phyloP scores from a whole-genome alignment of 2,888 invertebrate genomes.

The Hyppa rectilinea region DNA sequence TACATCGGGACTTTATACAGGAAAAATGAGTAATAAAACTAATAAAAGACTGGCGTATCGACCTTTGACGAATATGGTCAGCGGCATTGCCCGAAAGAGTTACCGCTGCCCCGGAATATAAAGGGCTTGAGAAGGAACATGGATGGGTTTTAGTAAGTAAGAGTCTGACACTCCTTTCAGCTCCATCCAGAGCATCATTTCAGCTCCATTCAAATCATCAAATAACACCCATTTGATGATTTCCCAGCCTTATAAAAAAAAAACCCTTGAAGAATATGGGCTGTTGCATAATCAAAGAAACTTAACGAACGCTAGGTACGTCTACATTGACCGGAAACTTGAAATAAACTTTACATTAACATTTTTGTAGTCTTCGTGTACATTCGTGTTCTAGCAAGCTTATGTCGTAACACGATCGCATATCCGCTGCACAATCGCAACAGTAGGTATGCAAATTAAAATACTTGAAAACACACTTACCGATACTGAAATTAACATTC shows the following conservation, averaged over 20 bases:
- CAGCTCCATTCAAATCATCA: too few species aligned
- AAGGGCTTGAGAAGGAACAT: too few species aligned
- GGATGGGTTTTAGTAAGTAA: too few species aligned
- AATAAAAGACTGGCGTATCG: background rate
- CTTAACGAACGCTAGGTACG: background rate
- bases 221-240: too few species aligned
- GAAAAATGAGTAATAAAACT: conserved; percentile 2
- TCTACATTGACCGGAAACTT: conserved; percentile 1
- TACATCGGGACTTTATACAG: background rate
- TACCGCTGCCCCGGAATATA: too few species aligned
- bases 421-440: conserved; percentile 18
- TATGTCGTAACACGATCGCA: conserved; percentile 3
- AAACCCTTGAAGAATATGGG: background rate
- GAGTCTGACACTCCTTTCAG: too few species aligned
- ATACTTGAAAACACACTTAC: conserved; percentile 11
- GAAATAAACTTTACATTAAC: conserved; percentile 15
- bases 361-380: background rate
- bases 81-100: too few species aligned
- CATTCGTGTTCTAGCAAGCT: conserved; percentile 8
- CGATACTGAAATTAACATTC: conserved; percentile 28
- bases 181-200: too few species aligned
- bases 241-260: too few species aligned
- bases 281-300: conserved; percentile 7
- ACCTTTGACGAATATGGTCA: background rate
- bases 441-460: conserved; percentile 34